phyloP scores from a whole-genome alignment of 2,888 invertebrate genomes.

The Acrobasis repandana region DNA sequence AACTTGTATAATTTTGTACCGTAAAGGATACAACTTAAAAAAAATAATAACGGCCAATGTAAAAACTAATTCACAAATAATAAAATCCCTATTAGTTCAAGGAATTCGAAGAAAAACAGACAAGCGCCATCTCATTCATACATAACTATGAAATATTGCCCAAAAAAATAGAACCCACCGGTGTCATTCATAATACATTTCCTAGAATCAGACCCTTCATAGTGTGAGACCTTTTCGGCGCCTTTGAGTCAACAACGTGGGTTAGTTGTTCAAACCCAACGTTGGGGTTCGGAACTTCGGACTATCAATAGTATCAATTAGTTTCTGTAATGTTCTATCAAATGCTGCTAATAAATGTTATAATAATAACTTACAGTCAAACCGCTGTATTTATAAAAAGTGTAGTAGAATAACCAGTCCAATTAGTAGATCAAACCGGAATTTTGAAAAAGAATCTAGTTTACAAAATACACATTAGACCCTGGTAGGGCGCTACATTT shows the following conservation, averaged over 20 bases:
- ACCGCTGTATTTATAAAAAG: too few species aligned
- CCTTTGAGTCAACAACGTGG: constrained; percentile 25
- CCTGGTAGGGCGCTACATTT: too few species aligned
- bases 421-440: too few species aligned
- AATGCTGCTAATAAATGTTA: not conserved
- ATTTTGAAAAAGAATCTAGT: too few species aligned
- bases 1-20: not conserved
- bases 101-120: not conserved
- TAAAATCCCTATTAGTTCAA: constrained; percentile 7
- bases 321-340: constrained; percentile 6
- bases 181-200: constrained; percentile 28
- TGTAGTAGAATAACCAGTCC: too few species aligned
- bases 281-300: not conserved
- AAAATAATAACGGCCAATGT: not conserved
- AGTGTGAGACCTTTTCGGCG: constrained; percentile 28
- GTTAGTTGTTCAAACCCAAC: not conserved
- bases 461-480: too few species aligned
- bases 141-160: constrained; percentile 24
- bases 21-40: not conserved
- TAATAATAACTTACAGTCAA: too few species aligned
- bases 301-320: constrained; percentile 10
- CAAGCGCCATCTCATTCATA: constrained; percentile 32
- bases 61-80: constrained; percentile 2
- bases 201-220: constrained; percentile 28
- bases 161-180: constrained; percentile 24